Conservation (phyloP, 2,113 vertebrate genomes). For the Aleadryas rufinucha region DNA sequence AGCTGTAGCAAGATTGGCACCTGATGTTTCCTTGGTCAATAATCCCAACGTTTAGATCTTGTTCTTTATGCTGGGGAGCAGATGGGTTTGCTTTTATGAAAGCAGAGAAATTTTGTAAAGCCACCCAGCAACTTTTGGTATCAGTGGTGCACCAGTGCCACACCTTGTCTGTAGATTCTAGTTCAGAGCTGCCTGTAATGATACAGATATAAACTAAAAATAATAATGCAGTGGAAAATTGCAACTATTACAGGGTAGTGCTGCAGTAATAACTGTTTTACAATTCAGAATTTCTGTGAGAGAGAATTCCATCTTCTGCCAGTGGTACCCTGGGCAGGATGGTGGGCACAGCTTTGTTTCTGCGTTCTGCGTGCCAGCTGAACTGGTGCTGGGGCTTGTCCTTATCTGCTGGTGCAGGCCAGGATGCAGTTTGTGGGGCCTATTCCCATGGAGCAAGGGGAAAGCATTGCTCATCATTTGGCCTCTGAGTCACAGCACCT, state of each 20-base stretch:
- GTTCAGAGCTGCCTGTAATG: neutral
- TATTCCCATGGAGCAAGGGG: neutral
- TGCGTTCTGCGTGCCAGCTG: neutral
- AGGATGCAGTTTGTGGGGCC: neutral
- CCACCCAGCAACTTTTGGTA: neutral
- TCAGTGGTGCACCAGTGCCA: neutral
- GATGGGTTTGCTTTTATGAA: neutral
- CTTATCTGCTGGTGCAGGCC: neutral
- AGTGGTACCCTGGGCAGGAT: neutral
- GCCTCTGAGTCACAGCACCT: neutral
- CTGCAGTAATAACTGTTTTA: neutral
- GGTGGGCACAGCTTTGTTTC: neutral
- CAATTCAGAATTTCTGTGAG: neutral
- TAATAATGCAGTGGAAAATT: neutral
- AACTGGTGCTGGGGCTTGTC: neutral
- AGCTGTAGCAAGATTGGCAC: neutral
- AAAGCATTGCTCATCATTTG: conserved; percentile 8
- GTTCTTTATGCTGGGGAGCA: neutral
- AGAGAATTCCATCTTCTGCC: neutral
- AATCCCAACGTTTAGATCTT: neutral
- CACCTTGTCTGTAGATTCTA: neutral
- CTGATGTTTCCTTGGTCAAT: neutral
- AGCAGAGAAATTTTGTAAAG: neutral
- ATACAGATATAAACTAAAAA: neutral
- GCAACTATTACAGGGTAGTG: neutral